Conservation (phyloP, 2,888 invertebrate species). For the Halocaridina rubra region DNA sequence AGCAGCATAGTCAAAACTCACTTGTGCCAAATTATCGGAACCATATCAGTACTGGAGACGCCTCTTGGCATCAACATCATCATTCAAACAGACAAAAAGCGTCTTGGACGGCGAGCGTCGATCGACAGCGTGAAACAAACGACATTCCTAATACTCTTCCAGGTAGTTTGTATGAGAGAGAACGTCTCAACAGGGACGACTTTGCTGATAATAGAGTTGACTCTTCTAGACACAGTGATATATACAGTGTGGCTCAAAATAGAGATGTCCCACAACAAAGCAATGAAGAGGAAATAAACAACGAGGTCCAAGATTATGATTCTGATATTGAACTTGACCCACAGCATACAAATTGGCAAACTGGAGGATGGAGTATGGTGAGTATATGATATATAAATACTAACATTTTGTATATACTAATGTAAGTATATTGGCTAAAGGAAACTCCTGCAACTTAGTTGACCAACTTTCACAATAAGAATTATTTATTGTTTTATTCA, state of each 20-base stretch:
- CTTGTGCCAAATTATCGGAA: no score
- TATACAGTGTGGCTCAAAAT: neutral
- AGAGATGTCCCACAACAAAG: constrained; percentile 26
- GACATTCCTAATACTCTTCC: constrained; percentile 31
- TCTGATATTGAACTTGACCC: neutral
- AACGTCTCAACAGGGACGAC: neutral
- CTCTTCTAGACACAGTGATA: neutral
- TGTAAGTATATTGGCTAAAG: no score
- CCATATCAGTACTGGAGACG: neutral
- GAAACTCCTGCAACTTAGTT: no score
- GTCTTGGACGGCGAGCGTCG: neutral
- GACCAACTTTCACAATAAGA: no score
- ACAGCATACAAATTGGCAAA: constrained; percentile 67
- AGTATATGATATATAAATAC: constrained; percentile 53
- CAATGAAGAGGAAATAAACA: constrained; percentile 41
- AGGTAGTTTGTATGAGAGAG: neutral
- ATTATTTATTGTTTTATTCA: no score
- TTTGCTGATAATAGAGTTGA: neutral
- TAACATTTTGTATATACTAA: no score
- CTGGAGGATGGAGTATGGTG: constrained; percentile 71
- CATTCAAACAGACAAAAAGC: neutral
- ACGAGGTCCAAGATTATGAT: constrained; percentile 28
- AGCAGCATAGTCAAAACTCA: neutral
- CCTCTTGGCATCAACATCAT: neutral
- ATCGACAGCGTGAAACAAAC: constrained; percentile 2